phyloP scores from a whole-genome alignment of 2,888 invertebrate species.

The Siphonodentalium dalli region DNA sequence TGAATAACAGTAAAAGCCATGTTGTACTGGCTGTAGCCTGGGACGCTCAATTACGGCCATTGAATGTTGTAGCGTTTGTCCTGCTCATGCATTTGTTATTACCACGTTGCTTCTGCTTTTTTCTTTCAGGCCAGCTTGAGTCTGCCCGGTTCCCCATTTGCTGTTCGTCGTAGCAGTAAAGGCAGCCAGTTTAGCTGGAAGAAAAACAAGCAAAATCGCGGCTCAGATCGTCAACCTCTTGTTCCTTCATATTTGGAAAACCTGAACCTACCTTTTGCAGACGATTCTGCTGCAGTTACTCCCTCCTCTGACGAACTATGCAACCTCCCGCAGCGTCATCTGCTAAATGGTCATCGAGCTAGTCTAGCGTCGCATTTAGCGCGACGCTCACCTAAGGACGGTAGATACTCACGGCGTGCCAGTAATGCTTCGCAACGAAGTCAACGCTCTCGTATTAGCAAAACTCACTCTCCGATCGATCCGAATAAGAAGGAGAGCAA shows the following conservation, averaged over 20 bases:
- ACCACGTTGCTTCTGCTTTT: constrained; percentile 8
- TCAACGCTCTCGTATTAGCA: constrained; percentile 39
- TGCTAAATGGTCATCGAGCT: constrained; percentile 66
- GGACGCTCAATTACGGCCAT: too few species aligned
- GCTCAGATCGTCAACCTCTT: constrained; percentile 86
- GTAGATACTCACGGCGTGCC: constrained; percentile 39
- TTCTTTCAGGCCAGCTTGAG: constrained; percentile 87
- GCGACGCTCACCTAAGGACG: constrained; percentile 20
- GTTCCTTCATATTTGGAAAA: constrained; percentile 87
- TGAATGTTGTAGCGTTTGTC: too few species aligned
- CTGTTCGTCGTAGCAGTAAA: constrained; percentile 82
- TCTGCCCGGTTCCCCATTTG: constrained; percentile 96
- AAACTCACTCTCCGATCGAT: constrained; percentile 91
- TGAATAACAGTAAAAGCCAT: too few species aligned
- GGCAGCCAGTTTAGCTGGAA: constrained; percentile 73
- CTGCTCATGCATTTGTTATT: too few species aligned
- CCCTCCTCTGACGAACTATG: constrained; percentile 91
- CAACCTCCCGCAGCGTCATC: constrained; percentile 53
- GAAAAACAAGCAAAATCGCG: constrained; percentile 31
- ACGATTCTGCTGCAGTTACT: constrained; percentile 96
- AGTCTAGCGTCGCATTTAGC: constrained; percentile 37
- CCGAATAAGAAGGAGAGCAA: constrained; percentile 40
- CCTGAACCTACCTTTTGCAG: constrained; percentile 84
- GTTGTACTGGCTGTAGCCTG: too few species aligned
- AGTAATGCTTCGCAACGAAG: constrained; percentile 49